Base-by-base conservation (phyloP, 2,888 invertebrate species). In the Drosophila nr. perissopoda region DNA sequence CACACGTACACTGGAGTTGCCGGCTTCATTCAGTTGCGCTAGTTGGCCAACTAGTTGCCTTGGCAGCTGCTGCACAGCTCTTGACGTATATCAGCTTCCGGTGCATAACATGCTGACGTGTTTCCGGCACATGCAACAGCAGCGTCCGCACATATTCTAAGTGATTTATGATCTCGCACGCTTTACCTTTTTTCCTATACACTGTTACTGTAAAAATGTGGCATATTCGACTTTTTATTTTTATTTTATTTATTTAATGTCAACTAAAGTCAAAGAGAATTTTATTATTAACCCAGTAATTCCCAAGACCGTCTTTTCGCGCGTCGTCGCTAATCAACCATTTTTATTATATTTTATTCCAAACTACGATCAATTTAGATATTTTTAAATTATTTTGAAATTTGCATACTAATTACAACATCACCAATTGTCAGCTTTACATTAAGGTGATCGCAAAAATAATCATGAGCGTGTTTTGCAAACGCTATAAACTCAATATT, bases 91-190 rank as follows among this genome's bases (percentile, higher is more conserved):
- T 78, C 72, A 74, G 83, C 83, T 85, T 85, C 90, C 89, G 79
- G 71, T 87, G 82, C 87, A 79, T 79, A 89, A 75, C 82, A 83
- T 81, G 82, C 80, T 89, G 82, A 78, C 87, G 76, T 83, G 87
- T 70, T 90, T 87, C 90, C 89, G 77, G 73, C 77, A 61, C 71
- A 73, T 70, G 69, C 69, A 76, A 70, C 54, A 69, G 71, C 59
- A 52, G 52, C 64, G 62, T 63, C 80, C 62, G 65, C 73, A 73
- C 76, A 87, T 73, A 86, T 78, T 81, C 65, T 62, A 51, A 75
- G 69, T 87, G 87, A 87, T 86, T 86, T 83, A 89, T 80, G 78
- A 70, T 76, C 58, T 67, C 51, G 33, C 69, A 72, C 64, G 65
- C 60, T 56, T 49, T 67, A 67, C 33, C 21, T 56, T 64, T 57